Evolutionary conservation across 2,797 vertebrate species (phyloP).

Genomic region (Pipistrellus kuhlii): DNA sequence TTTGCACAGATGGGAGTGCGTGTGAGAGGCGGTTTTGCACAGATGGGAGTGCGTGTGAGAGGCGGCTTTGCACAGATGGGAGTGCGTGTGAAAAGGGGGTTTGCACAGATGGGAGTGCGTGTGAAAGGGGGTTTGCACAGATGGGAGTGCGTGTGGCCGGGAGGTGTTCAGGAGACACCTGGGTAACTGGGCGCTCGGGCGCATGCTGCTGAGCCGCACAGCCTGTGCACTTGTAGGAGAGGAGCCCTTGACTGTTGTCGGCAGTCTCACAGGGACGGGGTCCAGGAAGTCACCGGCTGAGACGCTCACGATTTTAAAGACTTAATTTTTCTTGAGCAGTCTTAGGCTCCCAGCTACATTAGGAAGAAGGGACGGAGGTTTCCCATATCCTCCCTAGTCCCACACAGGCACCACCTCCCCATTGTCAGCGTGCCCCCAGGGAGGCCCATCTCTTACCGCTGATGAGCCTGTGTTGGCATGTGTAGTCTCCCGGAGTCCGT

Average conservation of each 20-base stretch:
- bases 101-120: not conserved
- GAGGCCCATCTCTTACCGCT: accelerated
- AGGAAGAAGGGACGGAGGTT: not conserved
- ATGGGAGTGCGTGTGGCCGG: not conserved
- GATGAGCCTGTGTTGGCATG: accelerated
- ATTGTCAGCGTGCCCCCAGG: accelerated
- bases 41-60: no score
- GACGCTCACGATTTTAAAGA: not conserved
- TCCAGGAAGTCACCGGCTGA: not conserved
- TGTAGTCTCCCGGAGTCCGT: accelerated
- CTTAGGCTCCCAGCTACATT: not conserved
- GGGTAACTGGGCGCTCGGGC: accelerated
- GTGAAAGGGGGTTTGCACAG: not conserved
- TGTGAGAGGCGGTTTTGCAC: not conserved
- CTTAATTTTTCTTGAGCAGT: not conserved
- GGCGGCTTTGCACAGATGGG: not conserved
- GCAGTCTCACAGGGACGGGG: not conserved
- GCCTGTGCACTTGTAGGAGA: not conserved
- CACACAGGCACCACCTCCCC: not conserved
- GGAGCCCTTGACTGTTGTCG: not conserved
- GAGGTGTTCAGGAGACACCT: not conserved
- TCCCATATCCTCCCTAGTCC: not conserved
- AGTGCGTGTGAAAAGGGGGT: no score
- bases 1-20: accelerated
- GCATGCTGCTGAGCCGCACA: not conserved